Percentiles rank a stretch among this genome's conserved stretches.
phyloP scores from a whole-genome alignment of 2,888 invertebrate genomes.

The Diaperis boleti region DNA sequence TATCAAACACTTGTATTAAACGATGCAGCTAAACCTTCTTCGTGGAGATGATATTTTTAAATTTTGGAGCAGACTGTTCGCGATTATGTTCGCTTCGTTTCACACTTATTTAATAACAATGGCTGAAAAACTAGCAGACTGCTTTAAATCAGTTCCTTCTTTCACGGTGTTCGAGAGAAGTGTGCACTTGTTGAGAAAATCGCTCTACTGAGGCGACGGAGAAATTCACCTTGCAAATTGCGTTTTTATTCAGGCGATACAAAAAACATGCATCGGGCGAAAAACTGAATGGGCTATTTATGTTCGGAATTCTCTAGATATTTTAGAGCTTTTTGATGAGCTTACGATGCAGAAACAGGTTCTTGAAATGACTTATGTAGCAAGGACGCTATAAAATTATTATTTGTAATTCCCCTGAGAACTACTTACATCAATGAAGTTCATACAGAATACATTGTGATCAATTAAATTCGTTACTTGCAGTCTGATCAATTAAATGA shows the following conservation, averaged over 20 bases:
- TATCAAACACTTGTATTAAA: slow-evolving; percentile 16
- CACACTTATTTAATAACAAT: slow-evolving; percentile 64
- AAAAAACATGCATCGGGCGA: slow-evolving; percentile 21
- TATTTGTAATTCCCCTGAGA: too few relatives aligned
- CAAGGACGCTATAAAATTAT: too few relatives aligned
- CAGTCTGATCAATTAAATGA: too few relatives aligned
- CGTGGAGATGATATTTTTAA: slow-evolving; percentile 45
- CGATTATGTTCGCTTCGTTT: slow-evolving; percentile 61
- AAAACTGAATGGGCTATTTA: slow-evolving; percentile 27
- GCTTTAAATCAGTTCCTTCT: slow-evolving; percentile 50
- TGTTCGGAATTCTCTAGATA: slow-evolving; percentile 3
- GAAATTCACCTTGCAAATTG: slow-evolving; percentile 35
- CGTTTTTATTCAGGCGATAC: slow-evolving; percentile 32
- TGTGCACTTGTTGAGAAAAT: slow-evolving; percentile 42
- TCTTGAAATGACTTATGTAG: too few relatives aligned
- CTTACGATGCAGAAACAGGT: too few relatives aligned
- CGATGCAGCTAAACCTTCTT: slow-evolving; percentile 27
- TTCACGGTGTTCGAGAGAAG: slow-evolving; percentile 21
- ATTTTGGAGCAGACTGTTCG: slow-evolving; percentile 56
- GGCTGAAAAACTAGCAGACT: slow-evolving; percentile 53
- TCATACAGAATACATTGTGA: too few relatives aligned
- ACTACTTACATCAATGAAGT: too few relatives aligned
- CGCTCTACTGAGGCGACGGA: slow-evolving; percentile 25
- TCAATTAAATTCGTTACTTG: too few relatives aligned
- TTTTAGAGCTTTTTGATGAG: too few relatives aligned